These are phyloP conservation scores for Trypoxylus dichotomus DNA, from an alignment of 1,140 invertebrate species.

Conservation along the genomic window DNA sequence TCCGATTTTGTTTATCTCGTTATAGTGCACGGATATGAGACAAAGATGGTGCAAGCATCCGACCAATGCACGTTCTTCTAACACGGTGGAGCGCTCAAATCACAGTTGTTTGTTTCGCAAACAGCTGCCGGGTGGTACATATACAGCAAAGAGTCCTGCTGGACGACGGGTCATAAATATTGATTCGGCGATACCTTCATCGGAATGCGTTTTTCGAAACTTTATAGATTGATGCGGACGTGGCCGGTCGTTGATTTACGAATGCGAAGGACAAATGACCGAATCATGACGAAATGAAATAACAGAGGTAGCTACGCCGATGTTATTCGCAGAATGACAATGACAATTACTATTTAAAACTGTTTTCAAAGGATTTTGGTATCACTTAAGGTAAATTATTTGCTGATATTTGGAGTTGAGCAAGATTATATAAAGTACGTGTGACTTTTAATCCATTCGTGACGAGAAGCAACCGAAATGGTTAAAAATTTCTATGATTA, in stretches of 20 bases:
- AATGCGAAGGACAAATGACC: conserved; percentile 1
- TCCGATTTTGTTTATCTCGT: conserved; percentile 23
- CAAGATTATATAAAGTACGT: no score
- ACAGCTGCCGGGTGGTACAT: conserved; percentile 35
- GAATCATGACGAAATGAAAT: conserved; percentile 1
- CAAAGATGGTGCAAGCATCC: conserved; percentile 16
- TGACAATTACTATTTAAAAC: neutral
- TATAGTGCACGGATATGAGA: neutral
- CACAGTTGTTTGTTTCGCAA: conserved; percentile 39
- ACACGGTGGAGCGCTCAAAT: conserved; percentile 31
- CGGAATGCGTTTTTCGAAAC: conserved; percentile 31
- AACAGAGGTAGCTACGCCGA: neutral
- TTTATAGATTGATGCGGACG: conserved; percentile 22
- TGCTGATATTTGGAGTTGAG: neutral
- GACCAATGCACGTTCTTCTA: conserved; percentile 25
- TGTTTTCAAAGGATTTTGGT: neutral
- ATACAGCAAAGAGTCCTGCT: neutral
- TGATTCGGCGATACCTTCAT: conserved; percentile 35
- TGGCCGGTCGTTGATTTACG: conserved; percentile 22
- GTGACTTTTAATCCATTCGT: no score
- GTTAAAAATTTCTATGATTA: no score
- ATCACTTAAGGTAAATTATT: neutral
- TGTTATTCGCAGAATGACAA: neutral
- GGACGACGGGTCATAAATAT: conserved; percentile 36
- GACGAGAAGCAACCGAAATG: no score